These are phyloP conservation scores for Ailurus styani DNA, from an alignment of 2,113 vertebrate genomes.

Conservation along the genomic window DNA sequence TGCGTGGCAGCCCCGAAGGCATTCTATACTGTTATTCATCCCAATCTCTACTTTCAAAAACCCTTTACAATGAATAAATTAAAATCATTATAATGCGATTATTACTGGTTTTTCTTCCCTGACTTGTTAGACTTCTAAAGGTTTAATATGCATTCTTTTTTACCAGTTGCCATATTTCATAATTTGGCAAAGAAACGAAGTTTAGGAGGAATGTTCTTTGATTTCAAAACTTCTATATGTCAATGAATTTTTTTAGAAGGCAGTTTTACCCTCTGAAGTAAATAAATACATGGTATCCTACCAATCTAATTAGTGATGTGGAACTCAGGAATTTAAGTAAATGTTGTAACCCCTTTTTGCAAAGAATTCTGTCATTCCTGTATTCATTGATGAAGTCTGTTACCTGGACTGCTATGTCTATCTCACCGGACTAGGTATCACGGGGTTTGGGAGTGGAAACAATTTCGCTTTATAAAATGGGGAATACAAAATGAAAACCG, in stretches of 20 bases:
- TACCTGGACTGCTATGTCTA: neutral
- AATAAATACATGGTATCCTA: constrained; percentile 40
- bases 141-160: constrained; percentile 2
- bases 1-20: neutral
- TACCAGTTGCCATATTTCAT: neutral
- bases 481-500: neutral
- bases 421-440: neutral
- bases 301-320: neutral
- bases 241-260: constrained; percentile 35
- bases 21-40: neutral
- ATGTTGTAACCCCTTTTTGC: neutral
- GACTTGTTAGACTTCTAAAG: constrained; percentile 12
- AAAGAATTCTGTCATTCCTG: neutral
- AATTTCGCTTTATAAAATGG: neutral
- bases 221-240: constrained; percentile 38
- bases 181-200: constrained; percentile 32
- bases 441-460: neutral
- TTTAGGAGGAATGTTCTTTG: neutral
- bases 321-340: constrained; percentile 59
- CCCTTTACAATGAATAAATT: neutral
- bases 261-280: constrained; percentile 26
- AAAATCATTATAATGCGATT: neutral
- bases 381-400: neutral
- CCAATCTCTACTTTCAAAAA: neutral
- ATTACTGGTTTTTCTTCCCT: neutral